These are phyloP conservation scores for Scotopteryx bipunctaria DNA, from an alignment of 2,888 invertebrate species.

Conservation along the genomic window DNA sequence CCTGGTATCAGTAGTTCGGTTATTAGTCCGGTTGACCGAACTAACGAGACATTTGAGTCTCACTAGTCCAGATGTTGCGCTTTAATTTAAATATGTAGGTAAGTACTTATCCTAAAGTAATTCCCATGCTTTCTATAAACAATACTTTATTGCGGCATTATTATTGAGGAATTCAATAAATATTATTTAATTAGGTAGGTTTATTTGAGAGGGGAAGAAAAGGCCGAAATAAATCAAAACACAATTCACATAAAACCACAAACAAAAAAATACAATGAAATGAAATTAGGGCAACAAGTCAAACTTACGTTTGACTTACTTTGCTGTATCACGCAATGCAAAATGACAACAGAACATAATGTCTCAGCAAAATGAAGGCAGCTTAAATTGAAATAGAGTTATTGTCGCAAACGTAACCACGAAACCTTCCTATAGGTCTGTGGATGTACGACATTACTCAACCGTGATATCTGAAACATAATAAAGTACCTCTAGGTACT, in stretches of 20 bases:
- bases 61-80: too few species aligned
- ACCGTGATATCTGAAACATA: too few species aligned
- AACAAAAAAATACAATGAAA: constrained; percentile 67
- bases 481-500: too few species aligned
- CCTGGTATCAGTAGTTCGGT: too few species aligned
- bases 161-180: constrained; percentile 20
- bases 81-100: too few species aligned
- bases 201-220: constrained; percentile 10
- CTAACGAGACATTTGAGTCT: too few species aligned
- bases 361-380: constrained; percentile 53
- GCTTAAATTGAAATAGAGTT: constrained; percentile 41
- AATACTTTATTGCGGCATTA: constrained; percentile 6
- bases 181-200: constrained; percentile 28
- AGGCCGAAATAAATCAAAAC: constrained; percentile 58
- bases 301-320: constrained; percentile 73
- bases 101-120: too few species aligned
- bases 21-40: too few species aligned
- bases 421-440: constrained; percentile 2
- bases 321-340: constrained; percentile 67
- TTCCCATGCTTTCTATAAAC: neutral
- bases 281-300: constrained; percentile 75
- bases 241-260: constrained; percentile 63
- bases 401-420: constrained; percentile 36
- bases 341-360: constrained; percentile 65
- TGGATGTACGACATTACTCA: too few species aligned